Conservation (phyloP, 1,140 invertebrate species). For the Grapholita molesta region DNA sequence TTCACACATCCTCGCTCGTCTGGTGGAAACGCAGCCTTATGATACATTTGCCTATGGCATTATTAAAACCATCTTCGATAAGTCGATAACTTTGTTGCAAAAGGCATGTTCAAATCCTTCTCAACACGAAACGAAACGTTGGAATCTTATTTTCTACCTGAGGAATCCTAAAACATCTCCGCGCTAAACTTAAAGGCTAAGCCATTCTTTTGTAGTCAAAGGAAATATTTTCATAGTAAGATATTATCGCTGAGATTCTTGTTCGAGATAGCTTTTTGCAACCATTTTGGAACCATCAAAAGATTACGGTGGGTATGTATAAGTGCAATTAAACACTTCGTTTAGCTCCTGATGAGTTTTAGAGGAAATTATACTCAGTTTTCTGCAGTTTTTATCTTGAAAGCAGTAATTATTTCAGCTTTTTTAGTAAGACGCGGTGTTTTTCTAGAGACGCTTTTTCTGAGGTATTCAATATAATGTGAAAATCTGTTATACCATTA, state of each 20-base stretch:
- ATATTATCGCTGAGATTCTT: slow-evolving; percentile 18
- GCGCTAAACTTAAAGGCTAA: slow-evolving; percentile 9
- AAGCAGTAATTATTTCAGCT: not conserved
- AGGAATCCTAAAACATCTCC: slow-evolving; percentile 1
- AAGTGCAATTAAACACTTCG: not conserved
- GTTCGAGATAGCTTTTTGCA: slow-evolving; percentile 5
- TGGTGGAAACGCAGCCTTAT: too few species aligned
- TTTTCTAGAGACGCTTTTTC: too few species aligned
- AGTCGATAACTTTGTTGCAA: too few species aligned
- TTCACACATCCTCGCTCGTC: too few species aligned
- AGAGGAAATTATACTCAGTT: not conserved
- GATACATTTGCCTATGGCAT: too few species aligned
- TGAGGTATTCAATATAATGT: too few species aligned
- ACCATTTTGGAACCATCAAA: not conserved
- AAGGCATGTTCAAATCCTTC: too few species aligned
- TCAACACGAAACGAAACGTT: not conserved
- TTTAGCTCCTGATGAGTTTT: not conserved
- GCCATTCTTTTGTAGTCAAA: slow-evolving; percentile 27
- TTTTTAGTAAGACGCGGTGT: too few species aligned
- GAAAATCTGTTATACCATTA: too few species aligned
- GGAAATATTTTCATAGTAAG: slow-evolving; percentile 23
- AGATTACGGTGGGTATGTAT: not conserved
- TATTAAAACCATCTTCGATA: too few species aligned
- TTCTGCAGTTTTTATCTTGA: not conserved
- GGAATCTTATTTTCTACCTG: not conserved